Percentiles rank a stretch among this genome's conserved stretches.
phyloP scores from a whole-genome alignment of 2,797 vertebrate genomes.

The Vespertilio murinus region DNA sequence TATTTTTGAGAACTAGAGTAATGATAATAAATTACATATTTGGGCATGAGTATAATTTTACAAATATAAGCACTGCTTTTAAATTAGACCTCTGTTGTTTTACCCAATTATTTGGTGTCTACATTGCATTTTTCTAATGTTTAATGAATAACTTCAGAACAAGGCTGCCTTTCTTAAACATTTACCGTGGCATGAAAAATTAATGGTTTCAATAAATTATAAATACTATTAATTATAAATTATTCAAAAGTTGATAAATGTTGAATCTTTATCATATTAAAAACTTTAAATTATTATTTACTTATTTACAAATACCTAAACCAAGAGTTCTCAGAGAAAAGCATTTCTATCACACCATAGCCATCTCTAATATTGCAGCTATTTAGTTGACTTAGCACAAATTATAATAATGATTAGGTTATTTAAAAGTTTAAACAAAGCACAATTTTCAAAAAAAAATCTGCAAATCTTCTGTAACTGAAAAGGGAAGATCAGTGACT shows the following conservation, averaged over 20 bases:
- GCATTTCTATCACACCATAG: background rate
- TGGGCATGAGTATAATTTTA: background rate
- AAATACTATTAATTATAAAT: background rate
- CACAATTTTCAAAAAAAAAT: background rate
- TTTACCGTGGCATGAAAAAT: background rate
- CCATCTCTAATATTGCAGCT: background rate
- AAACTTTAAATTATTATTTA: background rate
- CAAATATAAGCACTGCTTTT: background rate
- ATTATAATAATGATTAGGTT: background rate
- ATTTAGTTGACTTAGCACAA: background rate
- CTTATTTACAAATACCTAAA: background rate
- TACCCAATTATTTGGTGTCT: background rate
- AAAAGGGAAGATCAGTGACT: background rate
- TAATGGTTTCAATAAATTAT: background rate
- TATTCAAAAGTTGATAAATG: background rate
- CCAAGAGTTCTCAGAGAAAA: background rate
- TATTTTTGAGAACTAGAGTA: background rate
- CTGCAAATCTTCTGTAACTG: background rate
- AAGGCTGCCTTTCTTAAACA: background rate
- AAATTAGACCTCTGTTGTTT: background rate
- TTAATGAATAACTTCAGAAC: background rate
- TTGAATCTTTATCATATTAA: background rate
- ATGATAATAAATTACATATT: background rate
- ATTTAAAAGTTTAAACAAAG: constrained; percentile 4
- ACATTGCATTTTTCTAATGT: background rate